Evolutionary conservation across 2,113 vertebrate species (phyloP), one percentile per base, ranked within the genome.

Genomic region (Cromileptes altivelis): DNA sequence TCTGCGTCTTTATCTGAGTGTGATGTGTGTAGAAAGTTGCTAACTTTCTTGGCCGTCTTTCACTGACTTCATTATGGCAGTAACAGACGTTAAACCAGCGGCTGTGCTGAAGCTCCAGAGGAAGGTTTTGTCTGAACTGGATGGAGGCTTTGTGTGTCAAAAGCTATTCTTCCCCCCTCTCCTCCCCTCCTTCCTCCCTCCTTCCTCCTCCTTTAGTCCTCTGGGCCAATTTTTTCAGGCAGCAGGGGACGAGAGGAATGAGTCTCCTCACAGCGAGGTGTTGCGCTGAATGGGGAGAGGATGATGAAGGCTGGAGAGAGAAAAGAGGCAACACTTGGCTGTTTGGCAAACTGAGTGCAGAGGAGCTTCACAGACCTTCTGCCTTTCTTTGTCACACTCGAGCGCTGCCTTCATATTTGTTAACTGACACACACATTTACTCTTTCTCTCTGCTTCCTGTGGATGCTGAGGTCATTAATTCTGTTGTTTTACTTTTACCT

Each of bases 221-320:
- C 82, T 58, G 82, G 88, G 86, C 90, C 88, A 90, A 85, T 92
- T 85, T 81, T 61, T 85, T 49, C 70, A 65, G 82, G 65, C 88
- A 90, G 90, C 86, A 52, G 86, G 90, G 73, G 74, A 78, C 72
- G 21, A 70, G 67, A 57, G 81, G 78, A 85, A 88, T 76, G 86
- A 87, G 85, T 72, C 85, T 87, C 84, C 85, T 87, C 84, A 78
- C 88, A 87, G 88, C 78, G 78, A 90, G 85, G 80, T 79, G 82
- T 85, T 79, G 58, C 10, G 55, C 19, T 58, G 81, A 83, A 80
- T 78, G 83, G 78, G 72, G 75, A 78, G 88, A 85, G 56, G 88
- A 86, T 84, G 88, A 89, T 86, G 88, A 82, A 77, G 81, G 72
- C 76, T 85, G 86, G 81, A 82, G 86, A 86, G 64, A 88, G 79